These are phyloP conservation scores for Vulpes lagopus DNA, from an alignment of 2,113 vertebrate genomes.

Conservation along the genomic window DNA sequence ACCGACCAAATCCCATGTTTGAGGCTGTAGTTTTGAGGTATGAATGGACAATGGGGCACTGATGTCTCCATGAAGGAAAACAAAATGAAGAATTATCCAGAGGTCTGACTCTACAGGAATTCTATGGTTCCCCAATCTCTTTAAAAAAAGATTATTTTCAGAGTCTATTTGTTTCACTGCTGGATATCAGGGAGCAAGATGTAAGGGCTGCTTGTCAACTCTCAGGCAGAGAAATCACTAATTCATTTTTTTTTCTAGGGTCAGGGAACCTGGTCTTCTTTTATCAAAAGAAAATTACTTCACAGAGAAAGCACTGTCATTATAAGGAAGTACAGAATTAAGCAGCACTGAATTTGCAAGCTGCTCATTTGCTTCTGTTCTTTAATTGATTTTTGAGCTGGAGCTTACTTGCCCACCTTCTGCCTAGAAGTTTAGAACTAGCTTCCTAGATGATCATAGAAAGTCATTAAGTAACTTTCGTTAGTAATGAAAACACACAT, in stretches of 20 bases:
- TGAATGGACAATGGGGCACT: neutral
- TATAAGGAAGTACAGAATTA: conserved; percentile 58
- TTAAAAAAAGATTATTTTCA: conserved; percentile 67
- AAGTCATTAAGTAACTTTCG: neutral
- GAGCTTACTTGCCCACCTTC: neutral
- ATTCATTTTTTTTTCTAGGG: conserved; percentile 72
- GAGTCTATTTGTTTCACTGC: conserved; percentile 79
- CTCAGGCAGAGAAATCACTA: conserved; percentile 71
- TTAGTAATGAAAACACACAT: neutral
- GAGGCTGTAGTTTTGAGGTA: neutral
- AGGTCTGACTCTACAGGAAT: conserved; percentile 61
- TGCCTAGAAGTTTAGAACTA: conserved; percentile 42
- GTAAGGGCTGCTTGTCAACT: conserved; percentile 74
- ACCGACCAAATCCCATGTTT: neutral
- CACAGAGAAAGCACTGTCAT: conserved; percentile 55
- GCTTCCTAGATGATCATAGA: neutral
- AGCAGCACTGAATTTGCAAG: conserved; percentile 59
- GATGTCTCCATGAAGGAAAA: neutral
- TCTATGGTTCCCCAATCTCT: conserved; percentile 28
- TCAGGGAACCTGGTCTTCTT: conserved; percentile 68
- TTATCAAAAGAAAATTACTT: conserved; percentile 77
- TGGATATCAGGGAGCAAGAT: conserved; percentile 71
- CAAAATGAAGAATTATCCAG: conserved; percentile 56
- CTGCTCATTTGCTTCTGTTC: conserved; percentile 66
- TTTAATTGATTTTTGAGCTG: conserved; percentile 73